Evolutionary conservation across 1,140 invertebrate genomes (phyloP).

Genomic region (Drosophila littoralis): DNA sequence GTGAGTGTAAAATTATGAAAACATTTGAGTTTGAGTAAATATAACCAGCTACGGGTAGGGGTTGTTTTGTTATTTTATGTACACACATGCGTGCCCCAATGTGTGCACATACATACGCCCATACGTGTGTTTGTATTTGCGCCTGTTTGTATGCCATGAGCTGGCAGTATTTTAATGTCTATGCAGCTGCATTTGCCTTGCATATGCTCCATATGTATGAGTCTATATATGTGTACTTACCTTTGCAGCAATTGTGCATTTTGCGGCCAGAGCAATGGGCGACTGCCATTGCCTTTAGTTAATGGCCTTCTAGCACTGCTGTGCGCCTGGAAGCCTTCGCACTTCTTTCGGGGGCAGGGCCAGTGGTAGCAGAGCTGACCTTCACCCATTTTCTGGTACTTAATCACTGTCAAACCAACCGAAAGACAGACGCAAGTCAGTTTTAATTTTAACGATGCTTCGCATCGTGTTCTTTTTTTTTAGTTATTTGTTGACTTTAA

Average conservation of each 20-base stretch:
- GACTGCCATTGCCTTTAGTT: slow-evolving; percentile 49
- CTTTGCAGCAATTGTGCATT: slow-evolving; percentile 56
- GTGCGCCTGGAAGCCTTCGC: slow-evolving; percentile 12
- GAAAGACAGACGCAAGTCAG: slow-evolving; percentile 58
- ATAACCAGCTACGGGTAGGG: slow-evolving; percentile 45
- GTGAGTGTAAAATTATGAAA: slow-evolving; percentile 68
- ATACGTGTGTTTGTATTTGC: neutral
- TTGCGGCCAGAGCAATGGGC: slow-evolving; percentile 29
- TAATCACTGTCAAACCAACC: slow-evolving; percentile 54
- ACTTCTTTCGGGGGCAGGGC: slow-evolving; percentile 29
- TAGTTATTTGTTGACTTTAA: neutral
- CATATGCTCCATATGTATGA: neutral
- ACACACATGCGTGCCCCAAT: neutral
- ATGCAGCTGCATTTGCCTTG: slow-evolving; percentile 1
- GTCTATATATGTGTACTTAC: slow-evolving; percentile 27
- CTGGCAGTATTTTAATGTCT: slow-evolving; percentile 6
- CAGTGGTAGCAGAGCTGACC: slow-evolving; percentile 51
- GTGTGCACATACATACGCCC: neutral
- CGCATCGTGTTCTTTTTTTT: neutral
- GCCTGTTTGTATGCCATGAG: slow-evolving; percentile 29
- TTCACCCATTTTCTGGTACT: slow-evolving; percentile 74
- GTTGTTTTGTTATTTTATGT: slow-evolving; percentile 54
- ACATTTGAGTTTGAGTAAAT: slow-evolving; percentile 72
- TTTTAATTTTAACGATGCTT: slow-evolving; percentile 6
- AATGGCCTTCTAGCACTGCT: slow-evolving; percentile 55